Conservation (phyloP, 1,140 invertebrate genomes). For the Doryteuthis pealeii region DNA sequence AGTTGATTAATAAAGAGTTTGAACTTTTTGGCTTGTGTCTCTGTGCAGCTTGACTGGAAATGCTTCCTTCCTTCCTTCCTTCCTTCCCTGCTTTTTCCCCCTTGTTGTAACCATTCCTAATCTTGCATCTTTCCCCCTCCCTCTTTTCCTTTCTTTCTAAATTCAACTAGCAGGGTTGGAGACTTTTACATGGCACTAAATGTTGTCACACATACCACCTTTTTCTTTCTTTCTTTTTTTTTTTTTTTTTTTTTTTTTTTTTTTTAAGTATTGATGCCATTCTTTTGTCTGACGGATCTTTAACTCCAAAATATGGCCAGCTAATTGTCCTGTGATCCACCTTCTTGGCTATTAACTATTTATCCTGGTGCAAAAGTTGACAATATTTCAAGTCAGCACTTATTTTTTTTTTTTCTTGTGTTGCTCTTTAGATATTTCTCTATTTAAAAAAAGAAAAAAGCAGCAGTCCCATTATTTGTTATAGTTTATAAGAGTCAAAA, state of each 20-base stretch:
- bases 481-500: too few relatives aligned
- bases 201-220: neutral
- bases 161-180: neutral
- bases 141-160: neutral
- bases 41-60: conserved; percentile 6
- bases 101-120: too few relatives aligned
- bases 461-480: too few relatives aligned
- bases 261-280: neutral
- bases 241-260: too few relatives aligned
- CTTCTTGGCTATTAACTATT: neutral
- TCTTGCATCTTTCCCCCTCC: neutral
- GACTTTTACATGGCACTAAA: neutral
- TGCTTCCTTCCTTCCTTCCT: too few relatives aligned
- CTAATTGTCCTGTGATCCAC: neutral
- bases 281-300: neutral
- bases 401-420: too few relatives aligned
- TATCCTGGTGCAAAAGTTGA: neutral
- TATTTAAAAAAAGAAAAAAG: too few relatives aligned
- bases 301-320: neutral
- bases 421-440: neutral
- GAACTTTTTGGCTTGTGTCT: conserved; percentile 1
- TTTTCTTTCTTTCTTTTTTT: neutral
- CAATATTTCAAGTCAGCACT: neutral
- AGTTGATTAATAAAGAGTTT: conserved; percentile 10
- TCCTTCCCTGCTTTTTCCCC: too few relatives aligned